Percentiles rank a stretch among this genome's conserved stretches.
Evolutionary conservation across 2,888 invertebrate species (phyloP).

Genomic region (Phasia obesa): DNA sequence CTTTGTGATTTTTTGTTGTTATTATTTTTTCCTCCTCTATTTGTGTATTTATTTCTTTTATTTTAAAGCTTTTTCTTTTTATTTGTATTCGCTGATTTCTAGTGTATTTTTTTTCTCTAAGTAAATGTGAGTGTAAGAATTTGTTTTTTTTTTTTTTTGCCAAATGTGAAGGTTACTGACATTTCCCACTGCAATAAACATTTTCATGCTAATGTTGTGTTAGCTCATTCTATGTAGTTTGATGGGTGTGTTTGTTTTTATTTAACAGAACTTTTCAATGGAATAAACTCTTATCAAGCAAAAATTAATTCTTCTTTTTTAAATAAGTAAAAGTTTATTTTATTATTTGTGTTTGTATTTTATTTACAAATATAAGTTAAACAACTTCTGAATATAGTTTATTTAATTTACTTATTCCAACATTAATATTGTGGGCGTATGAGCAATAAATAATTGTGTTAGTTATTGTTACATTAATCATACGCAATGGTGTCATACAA

Average conservation of each 20-base stretch:
- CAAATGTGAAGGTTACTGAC: conserved; percentile 75
- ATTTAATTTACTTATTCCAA: not conserved
- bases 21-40: conserved; percentile 42
- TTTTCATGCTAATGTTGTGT: conserved; percentile 40
- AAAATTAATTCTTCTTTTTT: not conserved
- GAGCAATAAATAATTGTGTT: conserved; percentile 33
- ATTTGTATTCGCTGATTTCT: conserved; percentile 63
- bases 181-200: conserved; percentile 67
- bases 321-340: conserved; percentile 18
- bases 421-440: conserved; percentile 51
- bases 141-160: conserved; percentile 38
- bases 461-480: conserved; percentile 39
- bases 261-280: conserved; percentile 59
- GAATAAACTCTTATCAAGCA: conserved; percentile 46
- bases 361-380: conserved; percentile 6
- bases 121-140: conserved; percentile 69
- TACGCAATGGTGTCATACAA: conserved; percentile 30
- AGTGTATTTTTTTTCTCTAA: conserved; percentile 1
- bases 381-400: not conserved
- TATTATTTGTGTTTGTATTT: not conserved
- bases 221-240: conserved; percentile 23
- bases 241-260: conserved; percentile 67
- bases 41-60: conserved; percentile 60
- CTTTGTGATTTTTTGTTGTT: conserved; percentile 5
- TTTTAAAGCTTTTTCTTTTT: conserved; percentile 51